Evolutionary conservation across 37 sponge, comb jelly and placozoan species (phyloP).

Genomic region (Spongilla lacustris): DNA sequence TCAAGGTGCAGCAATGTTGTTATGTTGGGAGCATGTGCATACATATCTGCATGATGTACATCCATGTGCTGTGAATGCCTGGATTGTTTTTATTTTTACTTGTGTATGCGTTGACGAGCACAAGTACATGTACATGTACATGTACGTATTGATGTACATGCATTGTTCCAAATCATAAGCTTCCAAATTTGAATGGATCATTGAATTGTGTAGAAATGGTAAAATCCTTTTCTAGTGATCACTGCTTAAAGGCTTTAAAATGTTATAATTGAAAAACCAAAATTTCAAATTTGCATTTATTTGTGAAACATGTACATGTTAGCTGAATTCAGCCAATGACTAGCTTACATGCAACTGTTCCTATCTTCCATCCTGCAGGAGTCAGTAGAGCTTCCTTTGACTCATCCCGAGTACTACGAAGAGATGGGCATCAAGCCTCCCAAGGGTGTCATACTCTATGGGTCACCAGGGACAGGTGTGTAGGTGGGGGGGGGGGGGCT

Average conservation of each 20-base stretch:
- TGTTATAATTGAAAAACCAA: no score
- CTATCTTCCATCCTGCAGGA: conserved; percentile 50
- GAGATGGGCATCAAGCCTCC: conserved; percentile 99
- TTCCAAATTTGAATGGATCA: no score
- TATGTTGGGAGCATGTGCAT: not conserved
- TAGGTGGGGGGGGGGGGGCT: not conserved
- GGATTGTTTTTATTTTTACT: not conserved
- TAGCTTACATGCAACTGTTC: no score
- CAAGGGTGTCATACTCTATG: conserved; percentile 99
- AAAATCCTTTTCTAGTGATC: no score
- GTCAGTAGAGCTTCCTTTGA: conserved; percentile 96
- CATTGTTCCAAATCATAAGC: no score
- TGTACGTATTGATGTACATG: not conserved
- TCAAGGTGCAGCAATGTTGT: conserved; percentile 83
- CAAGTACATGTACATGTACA: conserved; percentile 23
- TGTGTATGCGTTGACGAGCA: no score
- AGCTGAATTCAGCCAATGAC: no score
- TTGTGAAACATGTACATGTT: no score
- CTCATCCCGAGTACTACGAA: conserved; percentile 99
- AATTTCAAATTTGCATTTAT: no score
- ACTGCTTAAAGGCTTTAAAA: no score
- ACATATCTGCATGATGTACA: not conserved
- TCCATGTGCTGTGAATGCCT: not conserved
- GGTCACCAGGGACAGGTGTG: conserved; percentile 97
- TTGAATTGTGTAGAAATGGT: no score